Base-by-base conservation (phyloP, 2,797 vertebrate species). In the Spinibarbus caldwelli region DNA sequence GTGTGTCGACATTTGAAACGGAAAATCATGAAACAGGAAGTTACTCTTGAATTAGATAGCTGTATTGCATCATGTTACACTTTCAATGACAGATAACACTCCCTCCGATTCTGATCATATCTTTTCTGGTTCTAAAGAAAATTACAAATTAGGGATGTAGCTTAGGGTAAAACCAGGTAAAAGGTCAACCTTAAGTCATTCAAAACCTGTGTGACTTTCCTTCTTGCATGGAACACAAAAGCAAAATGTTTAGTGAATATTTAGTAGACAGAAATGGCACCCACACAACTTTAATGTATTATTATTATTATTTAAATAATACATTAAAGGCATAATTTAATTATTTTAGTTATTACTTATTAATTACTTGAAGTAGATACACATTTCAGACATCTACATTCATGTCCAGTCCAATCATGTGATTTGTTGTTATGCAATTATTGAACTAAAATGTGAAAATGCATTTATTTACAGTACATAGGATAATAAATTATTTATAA, bases 61-160 rank as follows among this genome's bases (percentile, higher is more conserved):
- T 64, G n/a, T n/a, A 47, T 88, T 89, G 86, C 83, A 85, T 87
- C 88, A 83, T 57, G 77, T 87, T 78, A 23, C 47, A 80, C 17
- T 75, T 86, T 89, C 84, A 78, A 62, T 67, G 78, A 84, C 66
- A 64, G 67, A 72, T 75, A 57, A 80, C 67, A 81, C 84, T 82
- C 81, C 73, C 62, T 73, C 76, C 47, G 71, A 86, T 87, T 86
- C 86, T 79, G 77, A 85, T 83, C 83, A 29, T 83, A 78, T 47
- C 71, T 8, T 36, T 26, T 0, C 10, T 26, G 67, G 21, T 85
- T 87, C 85, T 31, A 49, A 78, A 70, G 85, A 68, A 85, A 41
- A 68, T 41, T 36, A 36, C 66, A 36, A 70, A 57, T 71, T 21
- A 62, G 59, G 59, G 10, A 43, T 62, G 38, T 31, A 21, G 10